Base-by-base conservation (phyloP, 2,113 vertebrate species). In the Plecotus auritus region DNA sequence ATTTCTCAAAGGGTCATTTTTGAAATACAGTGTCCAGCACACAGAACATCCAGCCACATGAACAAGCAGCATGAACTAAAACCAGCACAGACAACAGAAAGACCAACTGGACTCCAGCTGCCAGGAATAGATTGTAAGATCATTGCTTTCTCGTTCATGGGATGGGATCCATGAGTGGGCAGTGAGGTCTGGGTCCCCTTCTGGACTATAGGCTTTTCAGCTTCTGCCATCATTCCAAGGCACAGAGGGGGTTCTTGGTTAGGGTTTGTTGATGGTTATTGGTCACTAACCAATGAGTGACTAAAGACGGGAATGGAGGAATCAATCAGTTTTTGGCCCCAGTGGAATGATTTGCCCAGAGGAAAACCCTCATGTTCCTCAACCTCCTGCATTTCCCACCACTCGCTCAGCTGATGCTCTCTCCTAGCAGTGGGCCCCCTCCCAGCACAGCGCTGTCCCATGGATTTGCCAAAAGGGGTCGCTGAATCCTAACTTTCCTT, bases 401-500 rank as follows among this genome's bases (percentile, higher is more conserved):
- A n/a, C 16, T 6, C 26, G 23, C 26, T 9, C 49, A 7, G 22
- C 72, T 0, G 30, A 51, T 17, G 45, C 78, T 9, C 45, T 35
- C 69, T 45, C 35, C 45, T 47, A 30, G 37, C 81, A 4, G 23
- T 1, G 20, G 61, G 35, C 2, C 1, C 70, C n/a, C 6, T 81
- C 20, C 2, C 14, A 32, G 49, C 35, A 74, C 32, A 76, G n/a
- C 7, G 67, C 69, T 85, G n/a, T 94, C 74, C 72, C n/a, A n/a
- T 0, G 17, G 64, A 93, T 77, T 81, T 91, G 90, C 97, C 98
- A 97, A 96, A 90, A 98, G 98, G 91, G 97, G 98, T 96, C 97
- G 85, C 97, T 96, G 95, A 97, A 95, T 85, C 88, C 96, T 88
- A 20, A 35, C 67, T n/a, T 97, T 90, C 80, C 35, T 80, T 76